A percentile compares a stretch with the other conserved stretches of the same genome.
These are phyloP conservation scores for Cheilosia vernalis DNA, from an alignment of 2,888 invertebrate genomes.

Conservation along the genomic window DNA sequence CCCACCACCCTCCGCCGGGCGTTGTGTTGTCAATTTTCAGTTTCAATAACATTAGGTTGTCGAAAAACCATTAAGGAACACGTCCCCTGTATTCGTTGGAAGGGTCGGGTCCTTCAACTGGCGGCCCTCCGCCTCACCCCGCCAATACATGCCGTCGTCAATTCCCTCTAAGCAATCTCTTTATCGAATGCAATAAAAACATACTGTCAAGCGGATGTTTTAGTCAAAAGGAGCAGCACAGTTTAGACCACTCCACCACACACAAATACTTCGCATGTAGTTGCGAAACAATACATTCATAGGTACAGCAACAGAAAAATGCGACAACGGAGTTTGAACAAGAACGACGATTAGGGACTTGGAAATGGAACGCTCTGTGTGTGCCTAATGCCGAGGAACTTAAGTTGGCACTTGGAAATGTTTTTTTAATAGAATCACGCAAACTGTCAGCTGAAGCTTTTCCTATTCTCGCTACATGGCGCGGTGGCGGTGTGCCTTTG, in stretches of 20 bases:
- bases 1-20: background rate
- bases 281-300: conserved; percentile 15
- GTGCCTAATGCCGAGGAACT: conserved; percentile 48
- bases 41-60: conserved; percentile 66
- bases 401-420: conserved; percentile 67
- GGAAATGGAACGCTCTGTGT: conserved; percentile 39
- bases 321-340: conserved; percentile 12
- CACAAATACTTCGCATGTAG: conserved; percentile 5
- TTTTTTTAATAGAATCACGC: conserved; percentile 72
- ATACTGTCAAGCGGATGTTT: conserved; percentile 71
- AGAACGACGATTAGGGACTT: conserved; percentile 31
- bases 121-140: too few relatives aligned
- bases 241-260: conserved; percentile 40
- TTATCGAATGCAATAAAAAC: conserved; percentile 73
- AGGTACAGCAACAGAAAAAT: conserved; percentile 24
- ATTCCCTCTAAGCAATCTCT: conserved; percentile 54
- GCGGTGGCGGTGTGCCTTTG: conserved; percentile 7
- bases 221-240: conserved; percentile 62
- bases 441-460: conserved; percentile 56
- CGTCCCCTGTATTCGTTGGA: conserved; percentile 14
- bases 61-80: conserved; percentile 56
- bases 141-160: background rate
- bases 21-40: conserved; percentile 61
- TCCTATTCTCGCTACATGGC: conserved; percentile 10
- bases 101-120: conserved; percentile 15